Conservation (phyloP, 2,888 invertebrate species). For the Zonitis immaculata region DNA sequence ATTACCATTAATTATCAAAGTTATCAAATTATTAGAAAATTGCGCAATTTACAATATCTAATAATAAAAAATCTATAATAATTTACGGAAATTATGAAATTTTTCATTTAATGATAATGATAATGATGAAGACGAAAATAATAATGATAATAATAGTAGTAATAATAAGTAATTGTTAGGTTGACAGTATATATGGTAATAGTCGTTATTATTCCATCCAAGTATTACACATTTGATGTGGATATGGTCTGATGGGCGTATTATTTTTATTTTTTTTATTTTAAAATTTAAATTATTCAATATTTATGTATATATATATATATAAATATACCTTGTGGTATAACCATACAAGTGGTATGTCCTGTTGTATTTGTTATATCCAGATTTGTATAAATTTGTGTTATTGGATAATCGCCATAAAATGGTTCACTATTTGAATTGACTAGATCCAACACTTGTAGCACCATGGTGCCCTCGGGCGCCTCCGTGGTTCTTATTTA, state of each 20-base stretch:
- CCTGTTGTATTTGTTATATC: conserved; percentile 45
- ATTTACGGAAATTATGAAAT: neutral
- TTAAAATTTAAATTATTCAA: too few relatives aligned
- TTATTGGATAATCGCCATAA: conserved; percentile 59
- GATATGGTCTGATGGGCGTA: neutral
- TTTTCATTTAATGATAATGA: neutral
- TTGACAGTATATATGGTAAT: conserved; percentile 5
- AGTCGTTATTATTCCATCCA: conserved; percentile 5
- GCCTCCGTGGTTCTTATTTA: conserved; percentile 48
- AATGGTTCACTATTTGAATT: conserved; percentile 64
- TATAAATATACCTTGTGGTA: conserved; percentile 41
- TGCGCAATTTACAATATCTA: neutral
- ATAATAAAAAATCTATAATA: neutral
- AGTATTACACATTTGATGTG: conserved; percentile 2
- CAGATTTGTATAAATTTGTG: conserved; percentile 45
- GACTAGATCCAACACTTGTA: conserved; percentile 65
- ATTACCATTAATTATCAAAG: too few relatives aligned
- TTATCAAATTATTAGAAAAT: neutral
- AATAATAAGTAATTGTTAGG: conserved; percentile 3
- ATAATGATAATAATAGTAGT: neutral
- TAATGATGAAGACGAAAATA: too few relatives aligned
- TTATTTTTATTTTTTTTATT: too few relatives aligned
- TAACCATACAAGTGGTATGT: conserved; percentile 47
- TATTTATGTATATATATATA: too few relatives aligned
- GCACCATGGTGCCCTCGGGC: conserved; percentile 64